A percentile compares a stretch with the other conserved stretches of the same genome.
phyloP scores from a whole-genome alignment of 2,797 vertebrate genomes.

The Pitangus sulphuratus region DNA sequence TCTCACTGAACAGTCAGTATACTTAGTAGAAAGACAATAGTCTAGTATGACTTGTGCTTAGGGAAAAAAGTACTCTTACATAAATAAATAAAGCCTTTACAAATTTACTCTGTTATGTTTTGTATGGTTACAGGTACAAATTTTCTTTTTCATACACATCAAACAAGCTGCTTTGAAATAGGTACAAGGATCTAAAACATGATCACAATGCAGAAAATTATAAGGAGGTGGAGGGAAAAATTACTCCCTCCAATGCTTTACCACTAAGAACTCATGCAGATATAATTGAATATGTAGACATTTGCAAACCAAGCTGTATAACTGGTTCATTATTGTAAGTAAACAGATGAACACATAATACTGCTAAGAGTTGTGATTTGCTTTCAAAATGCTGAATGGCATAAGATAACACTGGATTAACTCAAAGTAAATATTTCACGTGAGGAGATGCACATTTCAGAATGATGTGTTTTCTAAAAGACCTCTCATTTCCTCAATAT shows the following conservation, averaged over 20 bases:
- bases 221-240: background rate
- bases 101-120: background rate
- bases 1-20: background rate
- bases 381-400: background rate
- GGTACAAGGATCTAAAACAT: background rate
- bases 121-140: background rate
- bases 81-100: background rate
- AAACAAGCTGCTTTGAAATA: background rate
- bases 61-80: background rate
- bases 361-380: background rate
- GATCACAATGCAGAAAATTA: conserved; percentile 21
- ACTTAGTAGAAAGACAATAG: background rate
- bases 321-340: background rate
- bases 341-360: background rate
- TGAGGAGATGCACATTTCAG: background rate
- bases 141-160: background rate
- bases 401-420: background rate
- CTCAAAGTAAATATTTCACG: background rate
- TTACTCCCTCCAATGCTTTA: background rate
- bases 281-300: background rate
- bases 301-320: background rate
- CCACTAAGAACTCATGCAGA: background rate
- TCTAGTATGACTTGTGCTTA: background rate
- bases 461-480: background rate
- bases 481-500: background rate